Percentiles rank a stretch among this genome's conserved stretches.
These are phyloP conservation scores for Anthoscopus minutus DNA, from an alignment of 2,113 vertebrate genomes.

Conservation along the genomic window DNA sequence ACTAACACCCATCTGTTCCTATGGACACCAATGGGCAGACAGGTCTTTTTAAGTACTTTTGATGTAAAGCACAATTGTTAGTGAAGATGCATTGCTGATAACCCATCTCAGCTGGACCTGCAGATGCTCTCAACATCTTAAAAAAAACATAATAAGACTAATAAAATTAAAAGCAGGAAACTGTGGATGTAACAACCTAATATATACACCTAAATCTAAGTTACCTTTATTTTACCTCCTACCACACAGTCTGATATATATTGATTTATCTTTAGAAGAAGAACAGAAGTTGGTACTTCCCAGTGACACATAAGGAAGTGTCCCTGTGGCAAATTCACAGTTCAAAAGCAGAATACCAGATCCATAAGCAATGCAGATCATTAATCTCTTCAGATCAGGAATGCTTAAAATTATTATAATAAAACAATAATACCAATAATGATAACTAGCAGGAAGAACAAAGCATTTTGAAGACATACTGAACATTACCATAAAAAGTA, in stretches of 20 bases:
- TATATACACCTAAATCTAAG: not conserved
- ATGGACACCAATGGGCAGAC: not conserved
- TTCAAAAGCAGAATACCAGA: not conserved
- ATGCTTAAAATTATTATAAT: not conserved
- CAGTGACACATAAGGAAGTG: not conserved
- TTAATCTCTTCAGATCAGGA: not conserved
- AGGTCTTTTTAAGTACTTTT: not conserved
- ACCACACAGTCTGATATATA: not conserved
- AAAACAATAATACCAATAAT: not conserved
- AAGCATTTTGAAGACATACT: not conserved
- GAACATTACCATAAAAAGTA: not conserved
- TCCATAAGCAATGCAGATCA: not conserved
- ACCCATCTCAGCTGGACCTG: not conserved
- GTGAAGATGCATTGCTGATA: not conserved
- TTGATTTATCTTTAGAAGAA: not conserved
- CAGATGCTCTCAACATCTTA: constrained; percentile 4
- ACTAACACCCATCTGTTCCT: not conserved
- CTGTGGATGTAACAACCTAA: not conserved
- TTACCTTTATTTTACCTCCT: not conserved
- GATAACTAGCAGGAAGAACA: not conserved
- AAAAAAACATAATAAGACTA: constrained; percentile 24
- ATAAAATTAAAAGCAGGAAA: not conserved
- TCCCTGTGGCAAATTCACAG: not conserved
- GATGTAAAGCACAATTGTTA: not conserved
- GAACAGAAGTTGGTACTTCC: not conserved